Base-by-base conservation (phyloP, 1,140 invertebrate genomes). In the Leptopilina clavipes region DNA sequence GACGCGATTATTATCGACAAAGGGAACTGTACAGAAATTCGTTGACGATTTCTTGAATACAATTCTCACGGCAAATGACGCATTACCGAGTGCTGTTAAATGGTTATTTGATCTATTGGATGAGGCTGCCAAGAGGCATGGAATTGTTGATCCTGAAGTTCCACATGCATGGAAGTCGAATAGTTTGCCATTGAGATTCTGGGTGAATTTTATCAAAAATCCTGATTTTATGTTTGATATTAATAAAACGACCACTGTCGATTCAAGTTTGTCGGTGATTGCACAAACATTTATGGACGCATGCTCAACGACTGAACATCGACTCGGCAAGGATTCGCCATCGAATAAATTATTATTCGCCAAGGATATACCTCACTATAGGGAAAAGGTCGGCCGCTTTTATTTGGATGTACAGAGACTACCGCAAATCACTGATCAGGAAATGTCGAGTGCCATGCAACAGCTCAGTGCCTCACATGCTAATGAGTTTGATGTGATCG, bases 151-250 rank as follows among this genome's bases (percentile, higher is more conserved):
- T 87, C 94, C 96, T 0, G 97, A 98, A 91, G 96, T 98, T 48
- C 93, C 98, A 0, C 97, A 98, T 88, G 96, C 97, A 1, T 98
- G 97, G 98, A 99, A 99, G 91, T 98, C 96, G 0, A 98, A 98
- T 83, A 97, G 97, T 91, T 93, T 98, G 86, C 97, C 97, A 48
- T 91, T 98, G 70, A 93, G 97, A 82, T 98, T 98, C 92, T 99
- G 98, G 98, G 96, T 98, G 14, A 98, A 98, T 91, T 96, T 98
- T 81, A 97, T 98, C 74, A 98, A 98, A 89, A 98, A 98, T 93
- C 97, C 98, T 8, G 96, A 98, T 90, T 98, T 98, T 88, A 97
- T 98, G 88, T 98, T 99, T 89, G 97, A 98, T 91, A 96, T 98
- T 70, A 96, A 98, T 84, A 98, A 98, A 91, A 97, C 97, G 2